phyloP scores from a whole-genome alignment of 1,140 invertebrate species.

The Drosophila nigrodunni region DNA sequence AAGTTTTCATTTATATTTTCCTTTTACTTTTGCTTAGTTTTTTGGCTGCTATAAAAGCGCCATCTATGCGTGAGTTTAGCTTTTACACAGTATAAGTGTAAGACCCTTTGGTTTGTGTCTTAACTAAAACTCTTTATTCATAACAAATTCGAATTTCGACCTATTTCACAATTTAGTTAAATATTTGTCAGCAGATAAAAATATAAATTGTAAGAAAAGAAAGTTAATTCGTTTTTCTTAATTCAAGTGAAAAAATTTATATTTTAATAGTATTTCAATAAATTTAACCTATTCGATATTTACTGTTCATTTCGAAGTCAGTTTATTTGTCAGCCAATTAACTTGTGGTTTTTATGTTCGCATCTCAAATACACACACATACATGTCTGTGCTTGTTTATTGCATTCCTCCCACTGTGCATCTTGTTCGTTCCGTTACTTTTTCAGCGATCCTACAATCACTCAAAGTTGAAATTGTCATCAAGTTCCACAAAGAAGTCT shows the following conservation, averaged over 20 bases:
- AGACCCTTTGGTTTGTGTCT: conserved; percentile 1
- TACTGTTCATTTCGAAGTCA: too few relatives aligned
- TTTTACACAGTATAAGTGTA: background rate
- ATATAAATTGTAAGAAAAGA: too few relatives aligned
- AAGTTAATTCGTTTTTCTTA: too few relatives aligned
- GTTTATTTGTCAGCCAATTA: conserved; percentile 13
- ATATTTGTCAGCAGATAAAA: background rate
- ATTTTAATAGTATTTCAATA: too few relatives aligned
- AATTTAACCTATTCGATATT: too few relatives aligned
- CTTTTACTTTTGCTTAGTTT: background rate
- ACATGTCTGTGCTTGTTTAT: conserved; percentile 34
- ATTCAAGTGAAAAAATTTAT: too few relatives aligned
- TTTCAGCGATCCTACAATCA: conserved; percentile 53
- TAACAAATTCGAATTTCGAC: background rate
- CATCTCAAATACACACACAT: background rate
- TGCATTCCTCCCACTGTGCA: background rate
- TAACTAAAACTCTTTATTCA: background rate
- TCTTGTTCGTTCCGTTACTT: background rate
- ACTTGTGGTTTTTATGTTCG: conserved; percentile 3
- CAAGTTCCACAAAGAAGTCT: conserved; percentile 48
- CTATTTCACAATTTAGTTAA: background rate
- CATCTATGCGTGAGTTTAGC: background rate
- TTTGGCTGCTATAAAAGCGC: background rate
- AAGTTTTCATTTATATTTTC: background rate
- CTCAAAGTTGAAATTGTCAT: conserved; percentile 78